A percentile compares a stretch with the other conserved stretches of the same genome.
These are phyloP conservation scores for Intellagama lesueurii DNA, from an alignment of 2,797 vertebrate species.

Conservation along the genomic window DNA sequence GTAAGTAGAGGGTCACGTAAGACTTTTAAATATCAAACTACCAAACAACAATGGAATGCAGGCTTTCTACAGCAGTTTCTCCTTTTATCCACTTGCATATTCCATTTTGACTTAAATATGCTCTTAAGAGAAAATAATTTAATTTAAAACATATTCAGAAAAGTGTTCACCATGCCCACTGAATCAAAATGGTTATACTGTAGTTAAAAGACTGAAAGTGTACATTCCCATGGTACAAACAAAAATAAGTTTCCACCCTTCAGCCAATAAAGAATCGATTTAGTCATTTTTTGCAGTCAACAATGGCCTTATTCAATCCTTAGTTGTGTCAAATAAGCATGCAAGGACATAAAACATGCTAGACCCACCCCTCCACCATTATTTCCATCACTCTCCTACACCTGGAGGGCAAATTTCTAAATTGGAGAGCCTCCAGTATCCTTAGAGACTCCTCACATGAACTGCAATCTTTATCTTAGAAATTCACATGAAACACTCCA, in stretches of 20 bases:
- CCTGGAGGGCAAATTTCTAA: too few relatives aligned
- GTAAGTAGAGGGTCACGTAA: background rate
- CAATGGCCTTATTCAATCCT: too few relatives aligned
- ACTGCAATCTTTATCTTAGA: too few relatives aligned
- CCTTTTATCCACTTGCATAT: background rate
- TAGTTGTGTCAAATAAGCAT: too few relatives aligned
- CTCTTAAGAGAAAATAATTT: background rate
- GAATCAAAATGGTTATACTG: background rate
- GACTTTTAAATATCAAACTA: background rate
- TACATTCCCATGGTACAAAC: background rate
- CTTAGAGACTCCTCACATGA: too few relatives aligned
- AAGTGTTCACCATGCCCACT: too few relatives aligned
- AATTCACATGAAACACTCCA: too few relatives aligned
- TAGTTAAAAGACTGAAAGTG: background rate
- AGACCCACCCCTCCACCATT: too few relatives aligned
- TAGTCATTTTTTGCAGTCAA: background rate
- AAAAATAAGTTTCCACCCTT: background rate
- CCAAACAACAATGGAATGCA: background rate
- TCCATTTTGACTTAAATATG: background rate
- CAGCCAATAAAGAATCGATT: background rate
- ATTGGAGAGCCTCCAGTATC: too few relatives aligned
- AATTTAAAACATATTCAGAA: background rate
- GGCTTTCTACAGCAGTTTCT: background rate
- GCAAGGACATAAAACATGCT: too few relatives aligned
- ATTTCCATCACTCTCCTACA: too few relatives aligned